Percentiles rank a stretch among this genome's conserved stretches.
phyloP scores from a whole-genome alignment of 2,888 invertebrate genomes.

The Cenopis cana region DNA sequence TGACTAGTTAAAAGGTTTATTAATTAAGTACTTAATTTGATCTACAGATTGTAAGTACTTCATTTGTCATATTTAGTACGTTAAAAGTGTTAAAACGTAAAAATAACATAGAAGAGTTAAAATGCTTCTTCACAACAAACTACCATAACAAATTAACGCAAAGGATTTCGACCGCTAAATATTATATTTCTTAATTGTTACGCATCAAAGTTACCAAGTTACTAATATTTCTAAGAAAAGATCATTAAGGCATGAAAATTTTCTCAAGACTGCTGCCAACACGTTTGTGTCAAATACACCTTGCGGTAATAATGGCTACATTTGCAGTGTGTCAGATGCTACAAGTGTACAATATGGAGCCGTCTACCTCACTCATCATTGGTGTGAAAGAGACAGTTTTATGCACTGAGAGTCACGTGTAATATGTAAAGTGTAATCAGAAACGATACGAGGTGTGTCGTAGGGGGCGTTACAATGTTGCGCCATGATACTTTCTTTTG shows the following conservation, averaged over 20 bases:
- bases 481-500: constrained; percentile 1
- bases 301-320: constrained; percentile 34
- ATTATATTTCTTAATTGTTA: constrained; percentile 30
- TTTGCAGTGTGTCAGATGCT: constrained; percentile 16
- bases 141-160: constrained; percentile 19
- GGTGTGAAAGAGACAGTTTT: constrained; percentile 12
- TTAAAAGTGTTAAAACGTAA: background rate
- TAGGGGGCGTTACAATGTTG: constrained; percentile 12
- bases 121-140: background rate
- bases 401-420: constrained; percentile 4
- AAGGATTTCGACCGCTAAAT: constrained; percentile 15
- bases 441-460: constrained; percentile 10
- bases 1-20: too few relatives aligned
- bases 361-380: constrained; percentile 5
- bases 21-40: too few relatives aligned
- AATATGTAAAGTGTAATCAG: constrained; percentile 14
- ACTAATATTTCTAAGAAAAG: constrained; percentile 29
- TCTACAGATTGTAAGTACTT: too few relatives aligned
- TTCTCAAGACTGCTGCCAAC: constrained; percentile 20
- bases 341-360: constrained; percentile 8
- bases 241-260: constrained; percentile 35
- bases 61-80: too few relatives aligned
- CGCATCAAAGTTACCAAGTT: constrained; percentile 27
- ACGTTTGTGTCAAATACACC: constrained; percentile 36
- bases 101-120: constrained; percentile 3